phyloP scores from a whole-genome alignment of 2,888 invertebrate species.

The Malacosoma neustria region DNA sequence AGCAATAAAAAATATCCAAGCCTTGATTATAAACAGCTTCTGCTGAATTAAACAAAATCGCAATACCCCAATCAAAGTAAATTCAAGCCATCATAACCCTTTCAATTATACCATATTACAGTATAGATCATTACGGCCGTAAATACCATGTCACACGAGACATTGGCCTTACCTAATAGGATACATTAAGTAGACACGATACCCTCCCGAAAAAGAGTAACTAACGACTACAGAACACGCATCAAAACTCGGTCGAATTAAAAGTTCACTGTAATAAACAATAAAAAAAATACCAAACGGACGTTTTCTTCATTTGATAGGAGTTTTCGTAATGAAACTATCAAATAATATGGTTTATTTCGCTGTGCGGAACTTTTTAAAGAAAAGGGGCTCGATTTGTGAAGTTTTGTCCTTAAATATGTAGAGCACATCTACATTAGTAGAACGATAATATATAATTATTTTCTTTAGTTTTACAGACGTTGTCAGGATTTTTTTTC shows the following conservation, averaged over 20 bases:
- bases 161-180: constrained; percentile 44
- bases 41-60: too few species aligned
- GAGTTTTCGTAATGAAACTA: neutral
- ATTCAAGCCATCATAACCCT: constrained; percentile 11
- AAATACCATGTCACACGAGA: constrained; percentile 32
- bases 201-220: constrained; percentile 56
- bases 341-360: neutral
- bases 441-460: too few species aligned
- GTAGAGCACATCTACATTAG: too few species aligned
- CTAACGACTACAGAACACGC: constrained; percentile 66
- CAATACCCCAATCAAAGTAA: constrained; percentile 2
- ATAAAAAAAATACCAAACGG: constrained; percentile 58
- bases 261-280: constrained; percentile 70
- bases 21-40: too few species aligned
- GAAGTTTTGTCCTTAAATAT: too few species aligned
- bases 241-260: constrained; percentile 68
- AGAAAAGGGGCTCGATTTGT: too few species aligned
- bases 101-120: constrained; percentile 22
- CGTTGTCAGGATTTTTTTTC: too few species aligned
- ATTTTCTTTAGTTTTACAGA: too few species aligned
- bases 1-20: too few species aligned
- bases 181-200: constrained; percentile 58
- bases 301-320: constrained; percentile 5
- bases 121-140: constrained; percentile 23
- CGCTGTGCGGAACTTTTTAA: neutral